A percentile compares a stretch with the other conserved stretches of the same genome.
Evolutionary conservation across 2,888 invertebrate species (phyloP).

Genomic region (Ophion slaviceki): DNA sequence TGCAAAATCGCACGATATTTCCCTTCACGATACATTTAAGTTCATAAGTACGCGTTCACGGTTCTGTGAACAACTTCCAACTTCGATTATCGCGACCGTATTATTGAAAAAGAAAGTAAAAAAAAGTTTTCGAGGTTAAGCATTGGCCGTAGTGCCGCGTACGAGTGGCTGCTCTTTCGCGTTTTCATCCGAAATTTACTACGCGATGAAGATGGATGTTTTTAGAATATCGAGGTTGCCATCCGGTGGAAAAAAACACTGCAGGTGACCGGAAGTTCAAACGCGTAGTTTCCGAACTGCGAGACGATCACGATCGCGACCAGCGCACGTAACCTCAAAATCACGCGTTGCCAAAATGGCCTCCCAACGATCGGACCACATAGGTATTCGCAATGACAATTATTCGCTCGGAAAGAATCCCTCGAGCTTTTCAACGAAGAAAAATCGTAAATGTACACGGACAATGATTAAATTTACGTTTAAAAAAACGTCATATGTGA

Average conservation of each 20-base stretch:
- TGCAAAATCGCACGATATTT: background rate
- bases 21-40: background rate
- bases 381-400: background rate
- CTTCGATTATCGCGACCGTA: background rate
- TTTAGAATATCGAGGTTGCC: background rate
- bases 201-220: background rate
- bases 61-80: background rate
- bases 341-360: background rate
- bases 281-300: background rate
- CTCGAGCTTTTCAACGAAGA: background rate
- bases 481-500: background rate
- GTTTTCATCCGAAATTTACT: no score
- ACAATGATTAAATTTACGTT: background rate
- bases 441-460: background rate
- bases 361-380: background rate
- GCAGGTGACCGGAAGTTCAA: background rate
- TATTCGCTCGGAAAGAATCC: background rate
- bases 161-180: no score
- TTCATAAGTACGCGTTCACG: background rate
- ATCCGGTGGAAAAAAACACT: no score
- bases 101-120: background rate
- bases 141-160: no score
- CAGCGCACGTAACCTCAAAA: background rate
- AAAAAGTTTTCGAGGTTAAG: background rate
- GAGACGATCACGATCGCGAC: background rate